Evolutionary conservation across 2,888 invertebrate species (phyloP), one percentile per base, ranked within the genome.

Genomic region (Melanotus villosus): DNA sequence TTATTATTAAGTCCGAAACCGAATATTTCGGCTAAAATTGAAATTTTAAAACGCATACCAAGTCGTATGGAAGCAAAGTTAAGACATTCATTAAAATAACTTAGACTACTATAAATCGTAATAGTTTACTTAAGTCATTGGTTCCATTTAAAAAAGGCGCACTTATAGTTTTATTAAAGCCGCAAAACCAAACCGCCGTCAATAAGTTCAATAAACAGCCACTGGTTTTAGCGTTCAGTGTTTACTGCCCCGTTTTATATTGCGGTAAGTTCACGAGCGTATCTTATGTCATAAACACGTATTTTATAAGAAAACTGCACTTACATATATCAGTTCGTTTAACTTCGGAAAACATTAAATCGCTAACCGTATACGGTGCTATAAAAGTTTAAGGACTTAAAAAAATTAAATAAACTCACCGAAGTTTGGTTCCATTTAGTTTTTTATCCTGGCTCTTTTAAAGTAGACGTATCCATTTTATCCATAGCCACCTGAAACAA

Each of bases 121-220:
- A n/a, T n/a, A n/a, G n/a, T n/a, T n/a, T n/a, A n/a, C n/a, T n/a
- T n/a, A n/a, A n/a, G n/a, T n/a, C n/a, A n/a, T n/a, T n/a, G n/a
- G n/a, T n/a, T n/a, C n/a, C n/a, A n/a, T n/a, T n/a, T n/a, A n/a
- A n/a, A n/a, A n/a, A n/a, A n/a, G n/a, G n/a, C n/a, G n/a, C n/a
- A n/a, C n/a, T n/a, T n/a, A n/a, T n/a, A n/a, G 3, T 1, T 23
- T 47, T 21, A 16, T 16, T 47, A 16, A 47, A 23, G 18, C 47
- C 47, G 12, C 47, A 47, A 47, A n/a, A 47, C 47, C 47, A 47
- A 47, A 47, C 47, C 47, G 47, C 47, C 47, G 47, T 47, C 23
- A 23, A 23, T 23, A 23, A n/a, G 23, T n/a, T 23, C 47, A n/a
- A 47, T 47, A 47, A 47, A 32, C 52, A 32, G 19, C 52, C 32